Evolutionary conservation across 2,888 invertebrate genomes (phyloP), one percentile per base, ranked within the genome.

Genomic region (Hedychridium roseum): DNA sequence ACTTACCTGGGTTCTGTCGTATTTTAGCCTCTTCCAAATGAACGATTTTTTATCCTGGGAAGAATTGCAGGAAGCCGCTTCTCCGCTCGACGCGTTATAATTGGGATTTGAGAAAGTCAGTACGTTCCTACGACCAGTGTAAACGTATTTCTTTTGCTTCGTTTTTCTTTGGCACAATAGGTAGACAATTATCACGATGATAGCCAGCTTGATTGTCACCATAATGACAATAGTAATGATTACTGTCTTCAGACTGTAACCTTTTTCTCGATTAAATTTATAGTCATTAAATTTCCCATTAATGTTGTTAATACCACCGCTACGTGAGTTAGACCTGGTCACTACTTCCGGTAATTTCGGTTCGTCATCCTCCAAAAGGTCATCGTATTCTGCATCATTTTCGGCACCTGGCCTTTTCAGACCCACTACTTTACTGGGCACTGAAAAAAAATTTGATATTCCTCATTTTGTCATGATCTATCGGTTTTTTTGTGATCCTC

Each of bases 61-160:
- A 1, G 63, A 50, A 56, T 68, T 71, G 20, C 66, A 59, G 2
- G 81, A 79, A 7, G 71, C 71, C 30, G 82, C 80, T 12, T 83
- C 82, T 20, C 81, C 82, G 30, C 85, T 80, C 2, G 82, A 82
- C 35, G 81, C 83, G 63, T 86, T 86, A 74, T 94, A 95, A 76
- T 93, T 94, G 2, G 94, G 94, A 81, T 95, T 94, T 34, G 92
- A 89, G 79, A 93, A 94, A 0, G 92, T 92, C 65, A 92, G 83
- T 15, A 91, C 89, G 31, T 89, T 89, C 59, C 87, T 82, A 14
- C 88, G 84, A 18, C 83, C 83, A 3, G 83, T 82, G 52, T 83
- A 77, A 74, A 82, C 60, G 76, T 84, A 79, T 71, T 84, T 81
- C 77, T 86, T 82, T 32, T 74, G 71, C 53, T 81, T 61, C 60